Evolutionary conservation across 2,888 invertebrate genomes (phyloP), one percentile per base, ranked within the genome.

Genomic region (Sphaerophoria rueppellii): DNA sequence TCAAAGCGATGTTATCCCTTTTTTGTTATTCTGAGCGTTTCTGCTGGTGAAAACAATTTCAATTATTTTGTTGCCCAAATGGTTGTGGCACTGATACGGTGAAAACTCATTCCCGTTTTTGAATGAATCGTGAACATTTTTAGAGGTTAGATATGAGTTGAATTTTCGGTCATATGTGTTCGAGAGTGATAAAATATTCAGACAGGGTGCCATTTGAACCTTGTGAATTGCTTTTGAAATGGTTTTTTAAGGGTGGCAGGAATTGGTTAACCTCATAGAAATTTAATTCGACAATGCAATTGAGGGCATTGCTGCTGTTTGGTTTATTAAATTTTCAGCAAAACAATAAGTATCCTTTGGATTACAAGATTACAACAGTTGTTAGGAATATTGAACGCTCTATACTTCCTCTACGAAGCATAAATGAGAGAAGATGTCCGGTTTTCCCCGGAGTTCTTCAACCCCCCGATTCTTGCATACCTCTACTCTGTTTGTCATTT

Each of bases 231-330:
- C 75, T 80, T 76, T 76, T 35, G 63, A 67, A 80, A 83, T 75
- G 67, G 52, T 82, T 55, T 58, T 34, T 52, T 35, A 55, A 37
- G 50, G 72, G 65, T 71, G 71, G 61, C 50, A 48, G 43, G 75
- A 80, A 80, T 83, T 83, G 71, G 75, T 69, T 76, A 80, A 75
- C 80, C 83, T 83, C 83, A 83, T 83, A 69, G 75, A 80, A 72
- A 67, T 83, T 83, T 75, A 76, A 83, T 83, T 83, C 76, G 35
- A 14, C 48, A 72, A 48, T 43, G 4, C 24, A 58, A 46, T 60
- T 43, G 63, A 24, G 57, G 32, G 63, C 40, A 37, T 35, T n/a
- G 14, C 4, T 58, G 46, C 34, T 35, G 78, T 65, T 69, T 69
- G 69, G 43, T 63, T 74, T 74, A 72, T 72, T 75, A 67, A 79